Percentiles rank a stretch among this genome's conserved stretches.
Conservation (phyloP, 1,140 invertebrate species). For the Nylanderia fulva region DNA sequence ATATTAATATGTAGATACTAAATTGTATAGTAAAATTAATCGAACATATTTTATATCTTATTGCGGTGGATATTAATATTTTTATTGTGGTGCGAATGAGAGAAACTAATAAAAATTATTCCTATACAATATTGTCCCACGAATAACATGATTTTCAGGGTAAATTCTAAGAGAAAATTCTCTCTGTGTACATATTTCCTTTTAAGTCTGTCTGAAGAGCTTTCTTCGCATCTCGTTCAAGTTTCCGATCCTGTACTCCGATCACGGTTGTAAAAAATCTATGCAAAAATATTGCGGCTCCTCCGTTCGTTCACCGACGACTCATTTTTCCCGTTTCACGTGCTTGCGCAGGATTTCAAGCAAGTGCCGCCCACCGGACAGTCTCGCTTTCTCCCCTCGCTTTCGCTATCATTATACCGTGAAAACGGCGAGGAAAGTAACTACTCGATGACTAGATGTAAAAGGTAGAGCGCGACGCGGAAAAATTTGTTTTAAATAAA, state of each 20-base stretch:
- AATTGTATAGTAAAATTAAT: too few species aligned
- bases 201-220: background rate
- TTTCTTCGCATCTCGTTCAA: background rate
- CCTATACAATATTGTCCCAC: too few species aligned
- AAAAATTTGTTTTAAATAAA: slow-evolving; percentile 49
- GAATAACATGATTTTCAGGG: too few species aligned
- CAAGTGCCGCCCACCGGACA: slow-evolving; percentile 41
- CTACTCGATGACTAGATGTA: slow-evolving; percentile 14
- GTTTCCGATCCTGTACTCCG: background rate
- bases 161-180: too few species aligned
- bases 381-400: slow-evolving; percentile 73
- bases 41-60: too few species aligned
- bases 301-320: background rate
- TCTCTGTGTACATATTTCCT: background rate
- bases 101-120: too few species aligned
- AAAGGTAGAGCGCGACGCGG: slow-evolving; percentile 29
- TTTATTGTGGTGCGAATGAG: too few species aligned
- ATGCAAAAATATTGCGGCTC: background rate
- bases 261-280: background rate
- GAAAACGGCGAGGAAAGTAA: slow-evolving; percentile 30
- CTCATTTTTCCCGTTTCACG: slow-evolving; percentile 7
- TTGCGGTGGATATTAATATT: too few species aligned
- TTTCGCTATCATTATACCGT: slow-evolving; percentile 70
- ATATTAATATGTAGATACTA: too few species aligned
- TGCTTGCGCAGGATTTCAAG: slow-evolving; percentile 40